Base-by-base conservation (phyloP, 1,140 invertebrate species). In the Drosophila sulfurigaster region DNA sequence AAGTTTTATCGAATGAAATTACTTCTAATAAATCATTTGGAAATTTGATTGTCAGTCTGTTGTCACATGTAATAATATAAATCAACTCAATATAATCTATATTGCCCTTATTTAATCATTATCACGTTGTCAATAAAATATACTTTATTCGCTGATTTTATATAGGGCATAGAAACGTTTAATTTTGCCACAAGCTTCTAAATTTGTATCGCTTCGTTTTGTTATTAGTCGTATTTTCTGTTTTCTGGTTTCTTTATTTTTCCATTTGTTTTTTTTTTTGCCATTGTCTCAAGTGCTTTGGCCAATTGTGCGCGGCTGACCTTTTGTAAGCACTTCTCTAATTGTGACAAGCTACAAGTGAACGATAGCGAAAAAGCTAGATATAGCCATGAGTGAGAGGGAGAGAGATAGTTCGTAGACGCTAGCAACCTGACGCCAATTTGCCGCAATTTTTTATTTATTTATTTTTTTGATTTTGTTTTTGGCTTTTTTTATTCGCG, bases 241-340 rank as follows among this genome's bases (percentile, higher is more conserved):
- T 46, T 65, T 52, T 32, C 35, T 43, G 54, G 72, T 64, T 72
- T 59, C 52, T 69, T 85, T 63, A 6, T 71, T 15, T 25, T 20
- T 25, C 16, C 20, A n/a, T n/a, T n/a, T n/a, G n/a, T 20, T 2
- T 20, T 20, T 2, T 20, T 20, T 20, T 59, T 56, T 56, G 48
- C 66, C 58, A 49, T 82, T 64, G 79, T 76, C 65, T 82, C 65
- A 65, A 87, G 72, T 80, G 77, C 65, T 25, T 75, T 66, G 82
- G 82, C 67, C 82, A 85, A 85, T 85, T 86, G 71, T 49, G 51
- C 57, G 63, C 48, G 32, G 66, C 74, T 89, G 80, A 88, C 85
- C 80, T 88, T 86, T 86, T 75, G 73, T 83, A 78, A 76, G 56
- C 82, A 89, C 85, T 87, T 69, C 85, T 88, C 76, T 87, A 89